Evolutionary conservation across 2,797 vertebrate species (phyloP), one percentile per base, ranked within the genome.

Genomic region (Thamnophis elegans): DNA sequence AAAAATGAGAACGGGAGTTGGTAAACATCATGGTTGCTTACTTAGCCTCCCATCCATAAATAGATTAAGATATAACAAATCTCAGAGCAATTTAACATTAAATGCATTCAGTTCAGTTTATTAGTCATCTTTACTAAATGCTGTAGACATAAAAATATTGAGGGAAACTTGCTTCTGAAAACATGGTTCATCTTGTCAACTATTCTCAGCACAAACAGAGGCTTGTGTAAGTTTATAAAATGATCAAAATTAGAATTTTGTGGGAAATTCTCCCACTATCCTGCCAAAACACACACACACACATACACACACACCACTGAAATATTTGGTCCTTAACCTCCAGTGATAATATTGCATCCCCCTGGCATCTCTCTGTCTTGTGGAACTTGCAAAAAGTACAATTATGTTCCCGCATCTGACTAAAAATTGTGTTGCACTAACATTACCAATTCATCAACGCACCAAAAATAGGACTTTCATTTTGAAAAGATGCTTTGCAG

Each of bases 91-190:
- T 92, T 92, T 56, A 91, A 16, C 91, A 92, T 47, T 90, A 94
- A 93, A 47, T 92, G 85, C 36, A 91, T 92, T 51, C 59, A 94
- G 85, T 93, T 90, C 91, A 0, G 4, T 93, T 88, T 89, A 85
- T 93, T 95, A 94, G 95, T 94, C 93, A 92, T 93, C 68, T 89
- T 95, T 55, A 92, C 86, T 22, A 0, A 93, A 94, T 93, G 92
- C 91, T 90, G 55, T 89, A 94, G 90, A 92, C 95, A 93, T 96
- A 91, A 94, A 86, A 87, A 73, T 5, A 89, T 91, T 88, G 10
- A 65, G 32, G 68, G 85, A 91, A 87, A 56, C 85, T 91, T 55
- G 51, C 60, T 55, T 47, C 53, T 68, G 85, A 58, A 87, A 88
- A 28, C 28, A 56, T n/a, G 60, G 62, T 22, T 32, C 26, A 47